These are phyloP conservation scores for Lottia gigantea DNA, from an alignment of 2,888 invertebrate genomes.

Conservation along the genomic window DNA sequence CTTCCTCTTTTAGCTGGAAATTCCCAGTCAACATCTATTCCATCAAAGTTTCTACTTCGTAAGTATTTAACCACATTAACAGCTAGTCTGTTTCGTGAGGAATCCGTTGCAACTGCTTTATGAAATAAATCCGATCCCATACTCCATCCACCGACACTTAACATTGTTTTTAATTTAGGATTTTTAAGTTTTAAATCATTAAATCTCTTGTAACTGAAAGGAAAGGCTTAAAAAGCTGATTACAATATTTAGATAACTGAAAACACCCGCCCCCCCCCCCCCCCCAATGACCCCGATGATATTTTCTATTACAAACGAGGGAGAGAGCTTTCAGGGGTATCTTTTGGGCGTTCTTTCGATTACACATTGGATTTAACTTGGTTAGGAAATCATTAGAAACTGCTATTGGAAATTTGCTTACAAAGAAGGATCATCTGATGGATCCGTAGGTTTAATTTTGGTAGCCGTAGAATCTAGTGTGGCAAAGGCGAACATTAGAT, in stretches of 20 bases:
- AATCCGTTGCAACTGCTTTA: slow-evolving; percentile 40
- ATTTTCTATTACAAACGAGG: too few species aligned
- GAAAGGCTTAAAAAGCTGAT: too few species aligned
- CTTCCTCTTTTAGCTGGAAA: slow-evolving; percentile 75
- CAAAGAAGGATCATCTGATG: slow-evolving; percentile 26
- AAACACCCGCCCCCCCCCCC: too few species aligned
- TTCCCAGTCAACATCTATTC: slow-evolving; percentile 92
- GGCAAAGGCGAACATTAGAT: slow-evolving; percentile 96
- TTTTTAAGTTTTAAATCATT: slow-evolving; percentile 39
- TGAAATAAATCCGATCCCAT: slow-evolving; percentile 53
- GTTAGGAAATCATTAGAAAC: too few species aligned
- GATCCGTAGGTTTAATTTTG: slow-evolving; percentile 24
- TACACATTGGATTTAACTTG: too few species aligned
- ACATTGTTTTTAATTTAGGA: slow-evolving; percentile 38
- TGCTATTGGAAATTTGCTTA: slow-evolving; percentile 14
- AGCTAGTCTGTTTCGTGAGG: slow-evolving; percentile 22
- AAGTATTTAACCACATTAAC: slow-evolving; percentile 38
- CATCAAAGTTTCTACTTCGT: slow-evolving; percentile 77
- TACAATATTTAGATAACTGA: too few species aligned
- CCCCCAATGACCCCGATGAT: too few species aligned
- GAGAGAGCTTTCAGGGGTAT: too few species aligned
- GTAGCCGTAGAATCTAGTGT: slow-evolving; percentile 84
- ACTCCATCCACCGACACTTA: slow-evolving; percentile 53
- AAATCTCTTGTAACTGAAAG: slow-evolving; percentile 31
- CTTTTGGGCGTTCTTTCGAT: too few species aligned